Conservation (phyloP, 2,113 vertebrate species). For the Pitta sordida region DNA sequence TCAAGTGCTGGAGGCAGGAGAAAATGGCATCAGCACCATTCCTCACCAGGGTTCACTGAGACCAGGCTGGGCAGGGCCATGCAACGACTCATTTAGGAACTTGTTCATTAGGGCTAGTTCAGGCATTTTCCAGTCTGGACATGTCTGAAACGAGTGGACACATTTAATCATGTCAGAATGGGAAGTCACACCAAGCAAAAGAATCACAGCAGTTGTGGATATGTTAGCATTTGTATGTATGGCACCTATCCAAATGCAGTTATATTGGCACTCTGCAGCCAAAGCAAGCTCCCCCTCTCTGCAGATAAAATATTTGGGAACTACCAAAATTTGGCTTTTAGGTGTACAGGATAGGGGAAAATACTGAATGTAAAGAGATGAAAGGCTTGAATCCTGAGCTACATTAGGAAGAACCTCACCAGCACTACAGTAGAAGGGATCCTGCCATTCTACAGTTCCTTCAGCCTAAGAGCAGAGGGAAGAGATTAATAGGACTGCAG, state of each 20-base stretch:
- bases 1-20: background rate
- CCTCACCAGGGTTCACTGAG: background rate
- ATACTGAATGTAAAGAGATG: background rate
- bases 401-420: rapidly evolving
- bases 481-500: background rate
- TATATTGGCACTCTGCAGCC: background rate
- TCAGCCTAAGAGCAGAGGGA: background rate
- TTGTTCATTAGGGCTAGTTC: background rate
- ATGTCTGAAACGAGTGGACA: background rate
- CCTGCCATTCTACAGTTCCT: background rate
- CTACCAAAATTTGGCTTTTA: background rate
- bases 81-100: background rate
- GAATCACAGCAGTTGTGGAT: background rate
- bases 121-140: background rate
- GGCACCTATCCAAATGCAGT: background rate
- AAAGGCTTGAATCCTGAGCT: background rate
- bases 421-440: background rate
- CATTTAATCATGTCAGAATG: background rate
- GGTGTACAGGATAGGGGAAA: background rate
- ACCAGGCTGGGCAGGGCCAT: background rate
- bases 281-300: background rate
- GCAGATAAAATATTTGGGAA: background rate
- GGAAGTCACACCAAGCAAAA: background rate
- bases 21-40: background rate
- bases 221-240: background rate